phyloP scores from a whole-genome alignment of 2,113 vertebrate genomes.

The Eubucco bourcierii region DNA sequence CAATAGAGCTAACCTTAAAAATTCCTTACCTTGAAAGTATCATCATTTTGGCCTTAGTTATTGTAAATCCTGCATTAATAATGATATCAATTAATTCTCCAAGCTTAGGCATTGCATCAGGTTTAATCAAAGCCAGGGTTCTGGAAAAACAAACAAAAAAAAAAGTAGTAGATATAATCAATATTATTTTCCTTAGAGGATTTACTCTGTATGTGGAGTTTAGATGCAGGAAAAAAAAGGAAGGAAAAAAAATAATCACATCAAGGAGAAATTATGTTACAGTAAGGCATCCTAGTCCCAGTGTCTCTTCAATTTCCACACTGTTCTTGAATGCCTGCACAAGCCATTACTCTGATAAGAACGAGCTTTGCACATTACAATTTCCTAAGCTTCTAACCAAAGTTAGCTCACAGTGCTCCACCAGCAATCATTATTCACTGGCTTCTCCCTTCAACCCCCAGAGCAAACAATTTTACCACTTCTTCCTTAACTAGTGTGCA shows the following conservation, averaged over 20 bases:
- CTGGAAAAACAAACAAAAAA: slow-evolving; percentile 69
- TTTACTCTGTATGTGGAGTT: not conserved
- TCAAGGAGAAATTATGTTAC: slow-evolving; percentile 14
- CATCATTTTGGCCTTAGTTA: slow-evolving; percentile 96
- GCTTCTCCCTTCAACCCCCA: not conserved
- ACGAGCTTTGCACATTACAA: not conserved
- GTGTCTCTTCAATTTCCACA: slow-evolving; percentile 14
- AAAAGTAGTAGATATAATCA: not conserved
- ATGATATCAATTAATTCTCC: slow-evolving; percentile 89
- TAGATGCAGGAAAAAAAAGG: not conserved
- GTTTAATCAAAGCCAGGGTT: slow-evolving; percentile 93
- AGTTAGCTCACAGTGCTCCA: not conserved
- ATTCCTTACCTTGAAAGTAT: slow-evolving; percentile 85
- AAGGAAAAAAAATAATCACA: not conserved
- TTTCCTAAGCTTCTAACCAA: slow-evolving; percentile 6
- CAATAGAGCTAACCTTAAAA: not conserved
- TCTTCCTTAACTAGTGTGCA: not conserved
- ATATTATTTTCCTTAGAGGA: not conserved
- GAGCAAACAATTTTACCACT: not conserved
- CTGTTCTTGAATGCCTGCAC: not conserved
- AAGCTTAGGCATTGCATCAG: slow-evolving; percentile 82
- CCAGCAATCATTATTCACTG: not conserved
- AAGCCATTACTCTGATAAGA: not conserved
- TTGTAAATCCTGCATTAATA: slow-evolving; percentile 84
- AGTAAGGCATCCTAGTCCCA: not conserved